phyloP scores from a whole-genome alignment of 2,113 vertebrate species.

The Clarias magur region DNA sequence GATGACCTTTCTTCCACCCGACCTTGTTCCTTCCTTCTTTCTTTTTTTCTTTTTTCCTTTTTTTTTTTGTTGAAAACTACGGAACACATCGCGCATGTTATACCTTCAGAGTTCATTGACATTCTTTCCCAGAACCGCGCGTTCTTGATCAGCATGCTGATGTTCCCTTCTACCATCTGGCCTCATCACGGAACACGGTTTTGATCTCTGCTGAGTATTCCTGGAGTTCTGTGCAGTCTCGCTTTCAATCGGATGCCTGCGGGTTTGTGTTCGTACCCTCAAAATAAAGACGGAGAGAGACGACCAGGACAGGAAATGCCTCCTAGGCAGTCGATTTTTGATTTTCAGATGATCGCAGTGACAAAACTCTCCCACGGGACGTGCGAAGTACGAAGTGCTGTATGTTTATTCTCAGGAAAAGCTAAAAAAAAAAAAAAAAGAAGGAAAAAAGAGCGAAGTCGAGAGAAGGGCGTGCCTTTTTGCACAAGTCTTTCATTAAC shows the following conservation, averaged over 20 bases:
- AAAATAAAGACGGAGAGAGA: conserved; percentile 14
- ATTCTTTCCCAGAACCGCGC: background rate
- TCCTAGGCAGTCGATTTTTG: conserved; percentile 36
- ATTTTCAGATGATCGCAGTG: conserved; percentile 38
- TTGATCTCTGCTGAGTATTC: conserved; percentile 9
- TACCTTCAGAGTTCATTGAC: conserved; percentile 8
- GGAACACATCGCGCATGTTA: background rate
- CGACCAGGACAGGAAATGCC: background rate
- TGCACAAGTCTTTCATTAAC: conserved; percentile 73
- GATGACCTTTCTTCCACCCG: background rate
- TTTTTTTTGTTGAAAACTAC: background rate
- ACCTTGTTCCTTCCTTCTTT: background rate
- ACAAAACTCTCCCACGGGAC: conserved; percentile 15
- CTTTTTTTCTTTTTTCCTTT: no score
- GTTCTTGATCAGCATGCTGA: conserved; percentile 23
- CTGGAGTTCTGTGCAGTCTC: conserved; percentile 28
- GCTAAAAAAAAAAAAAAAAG: no score
- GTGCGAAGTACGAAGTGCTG: background rate
- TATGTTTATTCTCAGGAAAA: conserved; percentile 15
- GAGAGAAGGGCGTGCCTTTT: conserved; percentile 62
- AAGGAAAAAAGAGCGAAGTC: background rate
- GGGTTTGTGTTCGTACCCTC: conserved; percentile 40
- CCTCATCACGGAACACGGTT: conserved; percentile 27
- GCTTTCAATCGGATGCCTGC: conserved; percentile 22
- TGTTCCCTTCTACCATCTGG: conserved; percentile 14